Base-by-base conservation (phyloP, 2,113 vertebrate species). In the Gobiocypris rarus region DNA sequence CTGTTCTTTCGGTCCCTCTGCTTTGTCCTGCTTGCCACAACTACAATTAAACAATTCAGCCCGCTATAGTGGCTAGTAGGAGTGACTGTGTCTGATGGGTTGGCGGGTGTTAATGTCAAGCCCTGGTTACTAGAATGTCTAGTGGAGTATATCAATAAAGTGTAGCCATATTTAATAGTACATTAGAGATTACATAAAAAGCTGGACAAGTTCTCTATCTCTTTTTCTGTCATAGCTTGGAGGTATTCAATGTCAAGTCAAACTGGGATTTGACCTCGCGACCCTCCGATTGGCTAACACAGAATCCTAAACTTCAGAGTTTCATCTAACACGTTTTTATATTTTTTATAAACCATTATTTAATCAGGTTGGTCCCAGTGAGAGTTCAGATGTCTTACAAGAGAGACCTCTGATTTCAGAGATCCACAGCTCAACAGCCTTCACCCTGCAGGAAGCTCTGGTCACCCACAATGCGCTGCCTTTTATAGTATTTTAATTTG, bases 401-500 rank as follows among this genome's bases (percentile, higher is more conserved):
- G 54, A 77, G 48, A 31, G 19, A 58, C 19, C 13, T 78, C 11
- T 61, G 45, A 43, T 78, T 61, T 61, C 38, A 50, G 24, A 65
- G 59, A 31, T 65, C 13, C 38, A 28, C n/a, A 28, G 56, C 6
- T 24, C 14, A 80, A 80, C 43, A 48, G 59, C 26, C 59, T 50
- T 80, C 13, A 63, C 77, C 59, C 77, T 26, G n/a, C 24, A 28
- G 77, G 59, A 80, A 65, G 24, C 26, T 19, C 77, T 65, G 58
- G 24, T 80, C 43, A 65, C 24, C 77, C 59, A 65, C 41, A 80
- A 80, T 11, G 17, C 41, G 22, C 38, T 80, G 59, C 43, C 24
- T 26, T 26, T 65, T 48, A 80, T 80, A 65, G 41, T 31, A 22
- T 65, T 65, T 80, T 80, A 65, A 80, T 80, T 22, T 80, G 59